Base-by-base conservation (phyloP, 2,797 vertebrate genomes). In the Orestias chungarensis region DNA sequence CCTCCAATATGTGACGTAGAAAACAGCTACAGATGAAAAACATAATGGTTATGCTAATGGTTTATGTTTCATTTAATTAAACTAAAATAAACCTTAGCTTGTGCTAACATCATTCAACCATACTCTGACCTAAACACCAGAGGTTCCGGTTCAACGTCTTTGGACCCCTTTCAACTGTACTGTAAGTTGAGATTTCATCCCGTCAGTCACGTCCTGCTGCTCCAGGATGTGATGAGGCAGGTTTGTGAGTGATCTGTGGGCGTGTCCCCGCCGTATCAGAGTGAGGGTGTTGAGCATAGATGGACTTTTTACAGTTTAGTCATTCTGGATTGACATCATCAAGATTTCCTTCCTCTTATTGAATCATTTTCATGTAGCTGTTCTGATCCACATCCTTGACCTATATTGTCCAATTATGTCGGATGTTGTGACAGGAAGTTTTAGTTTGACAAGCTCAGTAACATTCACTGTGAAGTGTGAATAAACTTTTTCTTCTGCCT, bases 171-270 rank as follows among this genome's bases (percentile, higher is more conserved):
- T 55, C 15, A 50, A 10, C 15, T 23, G 0, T 55, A 33, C 20
- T 35, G 15, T 14, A 6, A 47, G 52, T 33, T 40, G 50, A 8
- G 4, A 4, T 38, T 4, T 31, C 2, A 14, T 17, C 5, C 15
- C 17, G 1, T 70, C 38, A 27, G 76, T 82, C 83, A 87, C 77
- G 75, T 87, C 64, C 9, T 0, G 78, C 23, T 23, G 55, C 12
- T 18, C 0, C 3, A 70, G 70, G 82, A 67, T 47, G 66, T 62
- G 81, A 72, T 11, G 64, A 73, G 42, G 20, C 44, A 59, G n/a
- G 46, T 1, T 33, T 64, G 38, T 12, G 38, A 31, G 57, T 64
- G 71, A 0, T 38, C 23, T n/a, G n/a, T n/a, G n/a, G n/a, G n/a
- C n/a, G n/a, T n/a, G n/a, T 54, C 9, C 59, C 64, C 31, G 29